Evolutionary conservation across 2,113 vertebrate species (phyloP).

Genomic region (Grammomys surdaster): DNA sequence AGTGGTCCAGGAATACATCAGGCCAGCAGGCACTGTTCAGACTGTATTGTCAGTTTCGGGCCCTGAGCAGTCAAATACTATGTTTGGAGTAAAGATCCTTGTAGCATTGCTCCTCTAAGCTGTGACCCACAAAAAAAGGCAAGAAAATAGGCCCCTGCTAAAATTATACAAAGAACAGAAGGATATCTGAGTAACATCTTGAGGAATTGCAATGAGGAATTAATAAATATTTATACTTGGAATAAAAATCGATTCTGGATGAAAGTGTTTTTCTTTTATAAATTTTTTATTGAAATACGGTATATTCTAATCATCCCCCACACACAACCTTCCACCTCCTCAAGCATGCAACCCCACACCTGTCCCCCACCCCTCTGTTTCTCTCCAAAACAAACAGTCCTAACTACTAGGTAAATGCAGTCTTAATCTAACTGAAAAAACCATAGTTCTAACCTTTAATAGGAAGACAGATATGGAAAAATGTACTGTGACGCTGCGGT

Average conservation of each 20-base stretch:
- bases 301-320: background rate
- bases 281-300: background rate
- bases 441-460: background rate
- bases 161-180: background rate
- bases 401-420: background rate
- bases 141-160: background rate
- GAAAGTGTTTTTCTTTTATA: background rate
- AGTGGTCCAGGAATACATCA: background rate
- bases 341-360: background rate
- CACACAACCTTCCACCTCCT: no score
- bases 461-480: background rate
- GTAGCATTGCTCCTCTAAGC: background rate
- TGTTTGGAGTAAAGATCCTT: no score
- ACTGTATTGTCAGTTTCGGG: background rate
- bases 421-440: background rate
- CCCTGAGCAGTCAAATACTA: no score
- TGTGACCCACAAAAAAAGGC: background rate
- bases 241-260: background rate
- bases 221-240: conserved; percentile 23
- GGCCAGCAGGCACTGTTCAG: background rate
- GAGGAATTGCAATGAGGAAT: background rate
- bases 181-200: no score
- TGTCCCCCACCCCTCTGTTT: no score
- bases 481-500: accelerated
- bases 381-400: background rate